Conservation (phyloP, 2,797 vertebrate genomes). For the Pangasius larnaudii region DNA sequence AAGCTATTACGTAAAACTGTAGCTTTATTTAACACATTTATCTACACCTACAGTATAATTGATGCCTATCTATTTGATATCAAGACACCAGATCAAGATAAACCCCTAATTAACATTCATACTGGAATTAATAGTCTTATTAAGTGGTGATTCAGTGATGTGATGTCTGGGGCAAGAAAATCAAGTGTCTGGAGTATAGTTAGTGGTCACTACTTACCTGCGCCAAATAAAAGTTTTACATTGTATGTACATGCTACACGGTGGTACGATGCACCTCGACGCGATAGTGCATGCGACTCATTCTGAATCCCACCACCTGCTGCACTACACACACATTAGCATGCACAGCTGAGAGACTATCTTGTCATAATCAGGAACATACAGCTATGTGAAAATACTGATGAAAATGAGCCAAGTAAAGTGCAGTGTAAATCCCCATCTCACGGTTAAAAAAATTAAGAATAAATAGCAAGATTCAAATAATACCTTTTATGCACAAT, state of each 20-base stretch:
- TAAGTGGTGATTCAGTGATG: neutral
- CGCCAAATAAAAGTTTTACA: neutral
- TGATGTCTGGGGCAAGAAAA: too few species aligned
- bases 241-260: neutral
- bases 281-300: neutral
- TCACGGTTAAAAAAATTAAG: too few species aligned
- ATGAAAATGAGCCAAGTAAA: too few species aligned
- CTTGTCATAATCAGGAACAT: too few species aligned
- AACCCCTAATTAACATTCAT: neutral
- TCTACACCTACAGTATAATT: neutral
- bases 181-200: neutral
- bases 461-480: too few species aligned
- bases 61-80: neutral
- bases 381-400: too few species aligned
- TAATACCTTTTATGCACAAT: neutral
- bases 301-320: neutral
- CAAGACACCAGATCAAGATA: neutral
- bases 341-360: neutral
- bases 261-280: neutral
- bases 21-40: neutral
- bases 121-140: neutral
- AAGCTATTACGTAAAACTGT: neutral
- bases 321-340: neutral
- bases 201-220: neutral
- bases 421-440: too few species aligned